Base-by-base conservation (phyloP, 2,113 vertebrate genomes). In the Scomber scombrus region DNA sequence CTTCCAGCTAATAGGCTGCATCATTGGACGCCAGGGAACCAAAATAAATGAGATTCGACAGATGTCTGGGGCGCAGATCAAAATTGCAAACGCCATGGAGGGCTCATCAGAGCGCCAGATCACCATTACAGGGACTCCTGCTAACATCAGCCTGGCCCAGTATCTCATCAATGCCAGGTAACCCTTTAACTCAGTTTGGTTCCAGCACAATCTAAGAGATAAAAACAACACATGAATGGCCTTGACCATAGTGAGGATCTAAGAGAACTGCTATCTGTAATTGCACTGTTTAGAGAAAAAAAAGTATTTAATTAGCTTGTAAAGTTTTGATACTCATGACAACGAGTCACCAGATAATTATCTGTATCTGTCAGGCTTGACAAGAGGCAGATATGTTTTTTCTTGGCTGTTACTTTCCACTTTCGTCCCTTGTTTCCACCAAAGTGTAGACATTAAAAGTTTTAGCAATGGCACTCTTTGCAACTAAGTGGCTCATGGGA, bases 1-100 rank as follows among this genome's bases (percentile, higher is more conserved):
- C 88, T 87, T 93, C 89, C 93, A 99, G 98, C 96, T 99, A 95
- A 99, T 99, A 97, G 98, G 98, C 94, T 99, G 98, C 93, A 99
- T 99, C 93, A 99, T 99, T 70, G 98, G 98, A 94, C 97, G 98
- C 89, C 98, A 99, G 93, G 98, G 98, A 94, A 99, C 97, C 95
- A 99, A 99, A 96, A 99, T 99, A 95, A 99, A 99, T 94, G 98
- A 99, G 95, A 99, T 99, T 91, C 97, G 98, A 88, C 98, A 99
- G 96, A 99, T 99, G 98, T 99, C 98, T 82, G 98, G 98, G 91
- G 98, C 98, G 9, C 98, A 99, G 95, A 99, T 99, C 95, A 99
- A 99, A 96, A 99, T 99, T 5, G 98, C 98, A 84, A 99, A 97
- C 0, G 97, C 98, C 94, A 98, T 97, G 9, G 98, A 99, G 93